These are phyloP conservation scores for Pyrocephalus nanus DNA, from an alignment of 2,797 vertebrate genomes.

Conservation along the genomic window DNA sequence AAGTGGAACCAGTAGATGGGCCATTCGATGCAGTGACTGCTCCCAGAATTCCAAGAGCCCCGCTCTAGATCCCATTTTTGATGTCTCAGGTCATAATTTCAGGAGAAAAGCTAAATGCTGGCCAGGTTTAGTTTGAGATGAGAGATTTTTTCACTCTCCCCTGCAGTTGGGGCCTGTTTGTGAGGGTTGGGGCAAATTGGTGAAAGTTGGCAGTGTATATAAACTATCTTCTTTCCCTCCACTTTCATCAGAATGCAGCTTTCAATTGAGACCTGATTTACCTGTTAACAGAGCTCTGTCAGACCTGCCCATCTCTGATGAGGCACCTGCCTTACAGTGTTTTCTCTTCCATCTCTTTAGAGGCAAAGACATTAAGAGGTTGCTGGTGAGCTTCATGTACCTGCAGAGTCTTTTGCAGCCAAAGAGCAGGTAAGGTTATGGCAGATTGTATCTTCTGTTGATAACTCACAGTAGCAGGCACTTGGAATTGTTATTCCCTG, in stretches of 20 bases:
- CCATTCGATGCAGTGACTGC: accelerated
- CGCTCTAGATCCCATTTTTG: neutral
- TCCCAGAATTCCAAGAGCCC: neutral
- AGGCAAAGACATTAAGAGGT: constrained; percentile 94
- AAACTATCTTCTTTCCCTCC: neutral
- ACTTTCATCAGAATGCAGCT: neutral
- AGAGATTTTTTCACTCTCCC: neutral
- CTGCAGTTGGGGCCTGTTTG: neutral
- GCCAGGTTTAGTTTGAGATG: too few species aligned
- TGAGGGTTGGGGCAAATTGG: neutral
- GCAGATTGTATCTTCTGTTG: neutral
- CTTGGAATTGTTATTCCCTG: neutral
- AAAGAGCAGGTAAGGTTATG: constrained; percentile 87
- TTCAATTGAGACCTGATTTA: neutral
- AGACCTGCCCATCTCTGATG: neutral
- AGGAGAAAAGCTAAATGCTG: neutral
- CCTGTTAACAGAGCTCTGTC: neutral
- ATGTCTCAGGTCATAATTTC: neutral
- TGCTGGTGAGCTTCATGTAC: constrained; percentile 98
- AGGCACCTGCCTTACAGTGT: neutral
- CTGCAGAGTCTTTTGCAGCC: constrained; percentile 96
- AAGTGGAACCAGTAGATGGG: neutral
- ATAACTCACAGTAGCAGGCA: neutral
- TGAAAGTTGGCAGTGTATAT: neutral
- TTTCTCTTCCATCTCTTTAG: constrained; percentile 68